Evolutionary conservation across 1,140 invertebrate species (phyloP), one percentile per base, ranked within the genome.

Genomic region (Halyomorpha halys): DNA sequence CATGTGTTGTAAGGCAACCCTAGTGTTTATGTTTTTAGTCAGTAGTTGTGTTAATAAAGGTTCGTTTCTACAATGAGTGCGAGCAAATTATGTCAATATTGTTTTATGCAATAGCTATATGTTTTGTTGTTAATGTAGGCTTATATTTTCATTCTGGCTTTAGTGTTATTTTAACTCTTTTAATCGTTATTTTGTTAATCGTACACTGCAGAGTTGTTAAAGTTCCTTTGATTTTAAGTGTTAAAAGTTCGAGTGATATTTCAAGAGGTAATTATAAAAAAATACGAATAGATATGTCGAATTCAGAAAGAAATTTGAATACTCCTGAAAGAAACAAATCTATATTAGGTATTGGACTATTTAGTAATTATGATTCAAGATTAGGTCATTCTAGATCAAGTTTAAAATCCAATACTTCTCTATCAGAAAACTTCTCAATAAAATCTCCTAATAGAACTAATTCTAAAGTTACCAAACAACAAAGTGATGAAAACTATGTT

Each of bases 351-450:
- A 23, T 19, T 56, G 53, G 53, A 56, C 53, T 56, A 1, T 25
- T 56, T 13, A 56, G 53, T 56, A 25, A 56, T 56, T 23, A 56
- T 56, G 23, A 56, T 49, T 49, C 47, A 19, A 49, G 23, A 56
- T 39, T 39, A 39, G 34, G 34, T 39, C 23, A 21, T 11, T 15
- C 23, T 19, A 56, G 53, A 56, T 23, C 18, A 1, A 56, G 53
- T 25, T 23, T 56, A 16, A 21, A 56, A 25, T 56, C 53, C 5
- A 21, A 23, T 56, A 23, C 18, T 3, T 23, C 23, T 23, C 27
- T 25, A 25, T 11, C 34, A 39, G 34, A 39, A 39, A 39, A 39
- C 1, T 13, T 39, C 34, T 39, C 34, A 6, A 13, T 13, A 6
- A 39, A 9, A 39, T 49, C 47, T 49, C 53, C 53, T 9, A 15